Conservation (phyloP, 2,113 vertebrate species). For the Caranx melampygus region DNA sequence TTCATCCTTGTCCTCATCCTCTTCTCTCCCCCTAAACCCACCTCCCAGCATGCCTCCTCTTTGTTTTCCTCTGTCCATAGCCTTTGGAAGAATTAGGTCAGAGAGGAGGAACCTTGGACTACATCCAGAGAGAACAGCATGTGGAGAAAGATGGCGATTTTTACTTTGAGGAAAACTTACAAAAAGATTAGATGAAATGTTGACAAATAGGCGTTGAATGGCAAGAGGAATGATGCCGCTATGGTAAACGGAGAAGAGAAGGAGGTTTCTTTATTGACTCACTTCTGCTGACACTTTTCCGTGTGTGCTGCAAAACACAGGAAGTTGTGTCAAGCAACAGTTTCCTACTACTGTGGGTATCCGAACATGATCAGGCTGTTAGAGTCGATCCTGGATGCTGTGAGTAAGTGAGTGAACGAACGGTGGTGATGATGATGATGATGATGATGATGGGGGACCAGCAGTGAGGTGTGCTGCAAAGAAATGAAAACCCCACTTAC, state of each 20-base stretch:
- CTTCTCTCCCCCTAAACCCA: background rate
- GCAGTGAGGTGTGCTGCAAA: constrained; percentile 29
- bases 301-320: constrained; percentile 55
- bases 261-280: constrained; percentile 40
- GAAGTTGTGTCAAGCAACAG: constrained; percentile 69
- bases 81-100: constrained; percentile 40
- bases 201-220: background rate
- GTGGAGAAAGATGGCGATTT: constrained; percentile 28
- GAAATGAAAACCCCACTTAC: constrained; percentile 73
- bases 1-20: background rate
- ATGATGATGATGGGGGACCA: background rate
- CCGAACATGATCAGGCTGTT: background rate
- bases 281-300: constrained; percentile 35
- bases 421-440: no score
- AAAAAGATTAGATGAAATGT: background rate
- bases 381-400: background rate
- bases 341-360: constrained; percentile 11
- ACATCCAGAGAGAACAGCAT: constrained; percentile 16
- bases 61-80: constrained; percentile 27
- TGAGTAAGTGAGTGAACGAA: background rate
- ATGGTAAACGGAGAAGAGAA: background rate
- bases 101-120: constrained; percentile 26
- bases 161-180: constrained; percentile 6
- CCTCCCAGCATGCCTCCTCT: constrained; percentile 17
- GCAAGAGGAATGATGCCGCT: background rate